Base-by-base conservation (phyloP, 2,888 invertebrate genomes). In the Folsomia manolachei region DNA sequence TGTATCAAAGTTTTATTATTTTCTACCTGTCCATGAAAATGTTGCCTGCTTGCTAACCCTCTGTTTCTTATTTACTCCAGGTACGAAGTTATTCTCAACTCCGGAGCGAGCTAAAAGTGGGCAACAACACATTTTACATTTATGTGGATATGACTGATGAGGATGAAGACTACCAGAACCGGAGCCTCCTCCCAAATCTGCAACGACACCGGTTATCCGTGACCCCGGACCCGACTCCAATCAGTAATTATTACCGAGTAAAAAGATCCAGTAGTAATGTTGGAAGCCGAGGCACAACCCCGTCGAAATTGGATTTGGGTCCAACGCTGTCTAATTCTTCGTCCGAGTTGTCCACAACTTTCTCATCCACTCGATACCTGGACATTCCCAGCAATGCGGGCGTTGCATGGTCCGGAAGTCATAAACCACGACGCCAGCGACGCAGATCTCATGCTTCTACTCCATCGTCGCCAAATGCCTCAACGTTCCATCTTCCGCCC, bases 71-170 rank as follows among this genome's bases (percentile, higher is more conserved):
- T n/a, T n/a, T n/a, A 27, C 70, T 76, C 1, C 83, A 93, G 94
- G 92, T 96, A 1, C 88, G 94, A 81, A 95, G 96, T 84, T 97
- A 95, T 84, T 95, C 95, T 0, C 96, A 96, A 82, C 86, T 97
- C 69, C 88, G 95, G 64, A 94, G 95, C 83, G 96, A 96, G 66
- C 70, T 80, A 14, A 71, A 71, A 60, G 79, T 74, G 1, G 80
- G 80, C 0, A 79, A 79, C 65, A 70, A 73, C 23, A 76, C 78
- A 9, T 80, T 79, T 72, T 80, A 78, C 56, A 65, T 79, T 62
- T 80, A 76, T 60, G 63, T 75, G 0, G 71, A 75, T 21, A 63
- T 70, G 14, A 69, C 71, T n/a, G 69, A 69, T 24, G 70, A 52
- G 25, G 63, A 75, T 14, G 19, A 68, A n/a, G 19, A 19, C n/a